A percentile compares a stretch with the other conserved stretches of the same genome.
phyloP scores from a whole-genome alignment of 2,797 vertebrate genomes.

The Cyprinodon diabolis region DNA sequence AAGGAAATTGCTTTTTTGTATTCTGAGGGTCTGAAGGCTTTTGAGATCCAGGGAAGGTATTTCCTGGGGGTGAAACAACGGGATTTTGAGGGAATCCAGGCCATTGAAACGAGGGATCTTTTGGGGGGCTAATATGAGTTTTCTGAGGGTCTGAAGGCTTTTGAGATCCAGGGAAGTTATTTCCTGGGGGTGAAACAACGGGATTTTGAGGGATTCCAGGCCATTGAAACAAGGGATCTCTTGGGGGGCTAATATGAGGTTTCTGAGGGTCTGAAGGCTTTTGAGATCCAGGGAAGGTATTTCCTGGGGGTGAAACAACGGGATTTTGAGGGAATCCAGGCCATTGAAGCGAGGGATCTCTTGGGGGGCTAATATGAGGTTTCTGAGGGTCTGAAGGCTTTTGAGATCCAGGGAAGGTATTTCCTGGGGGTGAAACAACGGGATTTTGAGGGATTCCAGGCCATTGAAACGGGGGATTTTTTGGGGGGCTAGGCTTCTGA shows the following conservation, averaged over 20 bases:
- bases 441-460: too few relatives aligned
- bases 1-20: not conserved
- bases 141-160: not conserved
- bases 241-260: not conserved
- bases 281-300: not conserved
- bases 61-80: not conserved
- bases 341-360: not conserved
- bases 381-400: not conserved
- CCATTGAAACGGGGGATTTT: too few relatives aligned
- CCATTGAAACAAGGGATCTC: not conserved
- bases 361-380: not conserved
- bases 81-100: not conserved
- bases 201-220: not conserved
- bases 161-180: not conserved
- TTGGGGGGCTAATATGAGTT: not conserved
- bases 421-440: too few relatives aligned
- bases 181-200: not conserved
- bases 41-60: not conserved
- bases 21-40: not conserved
- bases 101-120: rapidly evolving
- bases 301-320: not conserved
- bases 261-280: not conserved
- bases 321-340: not conserved
- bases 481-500: not conserved
- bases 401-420: not conserved